A percentile compares a stretch with the other conserved stretches of the same genome.
phyloP scores from a whole-genome alignment of 1,140 invertebrate genomes.

The Drosophila tropicalis region DNA sequence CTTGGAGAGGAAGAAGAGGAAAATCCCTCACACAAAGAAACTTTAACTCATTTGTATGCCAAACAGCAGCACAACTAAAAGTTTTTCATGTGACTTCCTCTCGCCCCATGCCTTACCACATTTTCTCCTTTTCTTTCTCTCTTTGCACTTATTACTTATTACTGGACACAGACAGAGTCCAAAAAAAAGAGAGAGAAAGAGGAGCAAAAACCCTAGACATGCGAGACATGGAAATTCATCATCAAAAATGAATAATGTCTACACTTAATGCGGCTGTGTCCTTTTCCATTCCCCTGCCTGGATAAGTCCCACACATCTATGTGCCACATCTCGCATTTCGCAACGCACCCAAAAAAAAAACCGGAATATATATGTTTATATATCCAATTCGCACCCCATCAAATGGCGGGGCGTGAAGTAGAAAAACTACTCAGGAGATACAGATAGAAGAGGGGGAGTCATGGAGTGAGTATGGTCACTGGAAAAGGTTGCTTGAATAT shows the following conservation, averaged over 20 bases:
- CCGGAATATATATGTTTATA: background rate
- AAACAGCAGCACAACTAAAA: constrained; percentile 78
- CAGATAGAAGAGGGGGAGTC: constrained; percentile 20
- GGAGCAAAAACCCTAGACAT: constrained; percentile 69
- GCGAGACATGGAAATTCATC: constrained; percentile 82
- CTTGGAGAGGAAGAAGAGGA: background rate
- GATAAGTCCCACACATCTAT: constrained; percentile 43
- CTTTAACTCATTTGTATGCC: constrained; percentile 81
- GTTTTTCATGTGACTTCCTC: constrained; percentile 68
- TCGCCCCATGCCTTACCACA: constrained; percentile 42
- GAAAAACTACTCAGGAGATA: constrained; percentile 35
- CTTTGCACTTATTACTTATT: constrained; percentile 78
- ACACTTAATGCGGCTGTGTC: constrained; percentile 75
- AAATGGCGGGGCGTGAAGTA: constrained; percentile 75
- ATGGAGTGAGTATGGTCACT: constrained; percentile 11
- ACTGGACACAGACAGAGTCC: constrained; percentile 55
- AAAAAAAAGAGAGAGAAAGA: constrained; percentile 7
- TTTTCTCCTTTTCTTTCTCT: constrained; percentile 19
- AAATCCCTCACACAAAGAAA: constrained; percentile 38
- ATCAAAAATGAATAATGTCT: constrained; percentile 83
- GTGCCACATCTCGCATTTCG: constrained; percentile 38
- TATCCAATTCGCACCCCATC: constrained; percentile 78
- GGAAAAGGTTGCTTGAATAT: constrained; percentile 78
- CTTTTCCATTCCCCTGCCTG: constrained; percentile 23
- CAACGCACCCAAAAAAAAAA: constrained; percentile 59